Conservation (phyloP, 2,797 vertebrate species). For the Buphagus erythrorhynchus region DNA sequence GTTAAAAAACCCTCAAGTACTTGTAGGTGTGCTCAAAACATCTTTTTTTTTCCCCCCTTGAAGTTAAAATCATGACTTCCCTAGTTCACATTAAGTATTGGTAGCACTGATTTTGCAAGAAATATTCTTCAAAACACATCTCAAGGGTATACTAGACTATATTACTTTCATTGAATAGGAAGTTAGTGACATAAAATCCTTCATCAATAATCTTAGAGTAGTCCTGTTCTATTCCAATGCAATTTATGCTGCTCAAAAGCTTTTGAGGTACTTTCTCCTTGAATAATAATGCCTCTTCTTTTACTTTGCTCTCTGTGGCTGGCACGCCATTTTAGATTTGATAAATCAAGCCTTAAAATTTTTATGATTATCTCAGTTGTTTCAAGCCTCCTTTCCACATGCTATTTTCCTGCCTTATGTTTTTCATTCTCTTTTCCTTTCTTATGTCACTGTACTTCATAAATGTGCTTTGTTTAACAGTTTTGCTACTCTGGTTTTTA, state of each 20-base stretch:
- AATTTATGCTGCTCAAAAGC: conserved; percentile 21
- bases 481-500: background rate
- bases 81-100: background rate
- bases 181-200: conserved; percentile 18
- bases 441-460: background rate
- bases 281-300: conserved; percentile 17
- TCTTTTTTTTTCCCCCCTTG: background rate
- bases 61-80: background rate
- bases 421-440: background rate
- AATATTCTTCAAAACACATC: background rate
- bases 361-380: conserved; percentile 2
- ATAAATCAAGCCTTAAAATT: conserved; percentile 28
- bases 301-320: background rate
- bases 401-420: background rate
- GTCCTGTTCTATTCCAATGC: conserved; percentile 4
- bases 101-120: background rate
- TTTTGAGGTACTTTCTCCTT: background rate
- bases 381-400: conserved; percentile 1
- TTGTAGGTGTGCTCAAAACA: background rate
- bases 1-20: background rate
- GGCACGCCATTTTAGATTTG: background rate
- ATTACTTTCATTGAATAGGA: conserved; percentile 3
- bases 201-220: conserved; percentile 26
- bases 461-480: background rate
- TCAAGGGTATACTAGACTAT: background rate